Conservation (phyloP, 2,888 invertebrate species). For the Drosophila bunnanda region DNA sequence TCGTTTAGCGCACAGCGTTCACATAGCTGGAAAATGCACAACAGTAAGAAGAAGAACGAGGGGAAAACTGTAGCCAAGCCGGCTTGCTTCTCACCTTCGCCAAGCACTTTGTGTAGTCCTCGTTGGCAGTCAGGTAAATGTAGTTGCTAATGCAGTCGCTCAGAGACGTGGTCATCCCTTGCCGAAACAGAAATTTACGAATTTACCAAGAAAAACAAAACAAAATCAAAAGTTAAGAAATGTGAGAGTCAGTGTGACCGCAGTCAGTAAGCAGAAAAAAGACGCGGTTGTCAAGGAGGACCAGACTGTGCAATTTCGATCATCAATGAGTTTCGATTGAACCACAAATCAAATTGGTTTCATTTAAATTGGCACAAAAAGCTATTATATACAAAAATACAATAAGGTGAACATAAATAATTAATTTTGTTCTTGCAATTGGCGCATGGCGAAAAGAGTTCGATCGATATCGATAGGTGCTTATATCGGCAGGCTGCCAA, state of each 20-base stretch:
- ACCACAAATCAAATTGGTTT: background rate
- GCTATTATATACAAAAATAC: background rate
- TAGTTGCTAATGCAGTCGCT: conserved; percentile 39
- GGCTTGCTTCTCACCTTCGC: conserved; percentile 44
- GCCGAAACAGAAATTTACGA: background rate
- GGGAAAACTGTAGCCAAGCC: background rate
- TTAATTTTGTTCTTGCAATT: background rate
- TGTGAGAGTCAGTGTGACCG: background rate
- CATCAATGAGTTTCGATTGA: too few species aligned
- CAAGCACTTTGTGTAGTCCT: conserved; percentile 53
- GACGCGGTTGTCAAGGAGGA: background rate
- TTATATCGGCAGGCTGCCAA: background rate
- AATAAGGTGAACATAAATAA: background rate
- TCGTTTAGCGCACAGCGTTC: conserved; percentile 23
- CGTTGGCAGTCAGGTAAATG: conserved; percentile 55
- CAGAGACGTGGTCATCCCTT: conserved; percentile 20
- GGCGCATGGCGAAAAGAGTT: background rate
- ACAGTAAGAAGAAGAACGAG: background rate
- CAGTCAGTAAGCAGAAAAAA: background rate
- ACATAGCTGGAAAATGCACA: conserved; percentile 23
- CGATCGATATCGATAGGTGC: conserved; percentile 4
- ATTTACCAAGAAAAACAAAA: conserved; percentile 7
- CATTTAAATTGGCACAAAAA: background rate
- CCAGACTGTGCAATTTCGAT: background rate
- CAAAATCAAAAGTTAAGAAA: conserved; percentile 1